Percentiles rank a stretch among this genome's conserved stretches.
Conservation (phyloP, 2,113 vertebrate species). For the Myotis brandtii region DNA sequence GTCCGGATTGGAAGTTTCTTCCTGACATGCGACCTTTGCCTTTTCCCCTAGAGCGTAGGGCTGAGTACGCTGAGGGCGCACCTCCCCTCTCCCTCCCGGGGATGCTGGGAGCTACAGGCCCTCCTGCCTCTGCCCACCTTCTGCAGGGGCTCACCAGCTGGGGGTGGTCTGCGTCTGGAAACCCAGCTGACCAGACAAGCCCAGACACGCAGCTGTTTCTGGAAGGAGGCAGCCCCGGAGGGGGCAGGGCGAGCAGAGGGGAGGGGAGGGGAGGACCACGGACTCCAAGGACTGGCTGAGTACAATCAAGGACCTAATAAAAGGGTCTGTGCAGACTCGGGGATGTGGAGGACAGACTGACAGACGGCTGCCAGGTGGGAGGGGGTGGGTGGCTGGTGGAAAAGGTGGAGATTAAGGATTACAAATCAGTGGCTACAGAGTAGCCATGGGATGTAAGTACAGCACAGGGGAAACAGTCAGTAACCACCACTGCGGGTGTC, state of each 20-base stretch:
- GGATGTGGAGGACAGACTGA: background rate
- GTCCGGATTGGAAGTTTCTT: background rate
- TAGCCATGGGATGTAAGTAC: background rate
- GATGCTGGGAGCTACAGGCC: background rate
- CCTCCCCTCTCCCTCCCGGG: background rate
- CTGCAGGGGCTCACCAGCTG: background rate
- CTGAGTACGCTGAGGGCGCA: too few relatives aligned
- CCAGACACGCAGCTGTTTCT: conserved; percentile 47
- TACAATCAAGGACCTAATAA: background rate
- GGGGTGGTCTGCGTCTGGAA: background rate
- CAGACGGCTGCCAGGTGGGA: background rate
- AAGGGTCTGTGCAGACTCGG: background rate
- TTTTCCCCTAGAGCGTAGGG: background rate
- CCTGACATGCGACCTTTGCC: background rate
- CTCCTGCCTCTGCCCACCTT: background rate
- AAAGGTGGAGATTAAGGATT: background rate
- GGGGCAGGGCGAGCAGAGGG: background rate
- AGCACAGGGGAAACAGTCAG: background rate
- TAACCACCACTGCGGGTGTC: background rate
- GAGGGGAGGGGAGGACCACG: background rate
- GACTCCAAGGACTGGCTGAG: background rate
- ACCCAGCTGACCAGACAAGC: conserved; percentile 13
- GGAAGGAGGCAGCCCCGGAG: background rate
- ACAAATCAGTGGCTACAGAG: background rate
- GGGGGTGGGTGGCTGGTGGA: background rate